These are phyloP conservation scores for Chaunax sp. DNA, from an alignment of 2,797 vertebrate genomes.

Conservation along the genomic window DNA sequence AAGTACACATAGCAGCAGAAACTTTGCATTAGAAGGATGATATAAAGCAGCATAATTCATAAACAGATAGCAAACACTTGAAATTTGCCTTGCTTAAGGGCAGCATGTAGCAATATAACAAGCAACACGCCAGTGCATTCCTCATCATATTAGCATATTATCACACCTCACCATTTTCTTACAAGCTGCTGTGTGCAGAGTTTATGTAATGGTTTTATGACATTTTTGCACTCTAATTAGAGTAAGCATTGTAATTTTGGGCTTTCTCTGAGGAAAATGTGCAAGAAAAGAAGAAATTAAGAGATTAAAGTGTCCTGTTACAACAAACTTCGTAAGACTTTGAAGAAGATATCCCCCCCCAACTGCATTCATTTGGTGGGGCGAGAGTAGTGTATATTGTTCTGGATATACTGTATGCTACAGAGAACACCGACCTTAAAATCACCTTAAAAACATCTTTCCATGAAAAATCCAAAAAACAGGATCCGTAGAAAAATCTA, in stretches of 20 bases:
- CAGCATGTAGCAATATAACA: neutral
- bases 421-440: too few species aligned
- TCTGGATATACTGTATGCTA: too few species aligned
- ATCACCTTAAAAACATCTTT: too few species aligned
- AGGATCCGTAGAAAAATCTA: too few species aligned
- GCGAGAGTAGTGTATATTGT: too few species aligned
- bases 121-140: too few species aligned
- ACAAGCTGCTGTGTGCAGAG: neutral
- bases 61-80: neutral
- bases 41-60: neutral
- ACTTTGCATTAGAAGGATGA: neutral
- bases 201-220: neutral
- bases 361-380: too few species aligned
- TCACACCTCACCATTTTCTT: neutral
- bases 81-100: slow-evolving; percentile 8
- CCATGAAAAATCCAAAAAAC: too few species aligned
- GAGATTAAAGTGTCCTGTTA: neutral
- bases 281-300: too few species aligned
- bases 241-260: neutral
- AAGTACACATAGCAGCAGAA: neutral
- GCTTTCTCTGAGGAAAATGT: neutral
- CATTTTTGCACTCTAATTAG: neutral
- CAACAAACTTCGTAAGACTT: too few species aligned
- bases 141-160: too few species aligned
- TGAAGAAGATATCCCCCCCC: too few species aligned